Conservation (phyloP, 2,797 vertebrate species). For the Anabacerthia variegaticeps region DNA sequence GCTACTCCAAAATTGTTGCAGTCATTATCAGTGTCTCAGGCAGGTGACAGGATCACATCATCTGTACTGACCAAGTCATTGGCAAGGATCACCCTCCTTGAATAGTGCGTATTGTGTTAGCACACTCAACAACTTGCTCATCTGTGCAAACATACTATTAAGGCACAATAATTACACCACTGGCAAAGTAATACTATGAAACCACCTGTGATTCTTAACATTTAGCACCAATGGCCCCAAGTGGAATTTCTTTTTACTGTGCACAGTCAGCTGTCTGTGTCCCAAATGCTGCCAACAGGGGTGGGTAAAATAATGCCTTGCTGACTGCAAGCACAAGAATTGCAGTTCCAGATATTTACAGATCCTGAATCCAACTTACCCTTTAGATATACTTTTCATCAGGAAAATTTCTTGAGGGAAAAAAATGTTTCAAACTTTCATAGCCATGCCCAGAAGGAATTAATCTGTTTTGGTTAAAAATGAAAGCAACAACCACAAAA, state of each 20-base stretch:
- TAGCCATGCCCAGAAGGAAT: not conserved
- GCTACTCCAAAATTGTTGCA: not conserved
- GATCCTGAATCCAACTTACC: not conserved
- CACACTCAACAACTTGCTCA: not conserved
- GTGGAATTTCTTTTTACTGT: not conserved
- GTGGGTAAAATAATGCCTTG: not conserved
- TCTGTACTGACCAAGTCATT: not conserved
- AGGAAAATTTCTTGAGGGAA: not conserved
- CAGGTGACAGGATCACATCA: not conserved
- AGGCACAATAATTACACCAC: too few species aligned
- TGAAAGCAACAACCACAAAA: not conserved
- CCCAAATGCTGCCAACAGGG: not conserved
- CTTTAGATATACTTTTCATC: not conserved
- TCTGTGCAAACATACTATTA: not conserved
- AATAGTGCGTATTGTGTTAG: accelerated
- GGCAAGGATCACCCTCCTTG: not conserved
- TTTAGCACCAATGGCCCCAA: not conserved
- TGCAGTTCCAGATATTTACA: not conserved
- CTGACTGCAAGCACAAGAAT: not conserved
- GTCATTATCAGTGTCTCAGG: not conserved
- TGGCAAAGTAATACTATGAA: not conserved
- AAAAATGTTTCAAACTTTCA: not conserved
- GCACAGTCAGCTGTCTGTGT: not conserved
- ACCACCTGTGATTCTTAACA: not conserved
- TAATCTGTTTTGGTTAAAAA: not conserved